Evolutionary conservation across 2,888 invertebrate species (phyloP).

Genomic region (Melipona beecheii): DNA sequence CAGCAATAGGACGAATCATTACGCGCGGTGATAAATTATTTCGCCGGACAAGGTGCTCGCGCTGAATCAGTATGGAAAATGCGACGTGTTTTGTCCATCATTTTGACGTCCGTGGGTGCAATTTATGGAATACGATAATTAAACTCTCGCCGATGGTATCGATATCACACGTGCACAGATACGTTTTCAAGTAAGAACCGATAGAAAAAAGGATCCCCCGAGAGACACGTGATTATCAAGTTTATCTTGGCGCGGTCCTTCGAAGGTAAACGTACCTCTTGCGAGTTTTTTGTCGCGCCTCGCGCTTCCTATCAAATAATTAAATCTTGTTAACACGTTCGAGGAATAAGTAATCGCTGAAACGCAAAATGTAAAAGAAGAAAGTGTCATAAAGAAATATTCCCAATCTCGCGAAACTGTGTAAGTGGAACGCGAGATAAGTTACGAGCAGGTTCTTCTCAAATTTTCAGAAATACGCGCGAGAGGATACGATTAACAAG

Average conservation of each 20-base stretch:
- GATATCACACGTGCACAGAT: constrained; percentile 11
- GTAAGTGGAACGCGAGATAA: too few relatives aligned
- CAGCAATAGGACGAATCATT: background rate
- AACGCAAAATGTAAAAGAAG: background rate
- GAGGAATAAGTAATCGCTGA: background rate
- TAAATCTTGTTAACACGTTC: background rate
- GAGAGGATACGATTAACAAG: too few relatives aligned
- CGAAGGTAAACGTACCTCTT: constrained; percentile 44
- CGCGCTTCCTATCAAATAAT: background rate
- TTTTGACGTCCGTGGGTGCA: constrained; percentile 11
- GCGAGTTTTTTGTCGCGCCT: background rate
- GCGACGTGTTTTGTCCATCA: constrained; percentile 30
- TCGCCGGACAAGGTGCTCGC: background rate
- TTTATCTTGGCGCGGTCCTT: constrained; percentile 34
- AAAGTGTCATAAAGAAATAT: too few relatives aligned
- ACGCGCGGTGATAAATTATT: constrained; percentile 21
- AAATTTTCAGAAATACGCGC: too few relatives aligned
- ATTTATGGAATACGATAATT: constrained; percentile 35
- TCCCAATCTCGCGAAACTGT: too few relatives aligned
- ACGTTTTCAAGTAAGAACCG: background rate
- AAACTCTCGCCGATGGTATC: constrained; percentile 25
- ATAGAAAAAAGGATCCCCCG: constrained; percentile 9
- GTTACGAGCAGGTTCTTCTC: too few relatives aligned
- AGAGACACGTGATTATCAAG: constrained; percentile 18
- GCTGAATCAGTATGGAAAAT: constrained; percentile 23